A percentile compares a stretch with the other conserved stretches of the same genome.
phyloP scores from a whole-genome alignment of 2,113 vertebrate species.

The Pristiophorus japonicus region DNA sequence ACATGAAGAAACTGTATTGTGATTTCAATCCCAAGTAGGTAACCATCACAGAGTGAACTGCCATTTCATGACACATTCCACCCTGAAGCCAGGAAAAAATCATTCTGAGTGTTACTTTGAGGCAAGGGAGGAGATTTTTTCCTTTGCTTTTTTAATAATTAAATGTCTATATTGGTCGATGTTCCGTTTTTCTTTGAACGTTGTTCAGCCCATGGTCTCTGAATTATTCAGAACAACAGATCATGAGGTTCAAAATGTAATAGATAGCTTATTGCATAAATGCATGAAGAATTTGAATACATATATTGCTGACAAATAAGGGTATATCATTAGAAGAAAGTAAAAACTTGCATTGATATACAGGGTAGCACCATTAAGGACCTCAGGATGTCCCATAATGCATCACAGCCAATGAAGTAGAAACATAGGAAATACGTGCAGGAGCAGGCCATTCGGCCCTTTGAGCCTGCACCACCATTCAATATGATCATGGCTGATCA shows the following conservation, averaged over 20 bases:
- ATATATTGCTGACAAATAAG: not conserved
- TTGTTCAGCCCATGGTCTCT: no score
- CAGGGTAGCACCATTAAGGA: not conserved
- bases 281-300: not conserved
- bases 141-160: not conserved
- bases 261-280: not conserved
- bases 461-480: no score
- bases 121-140: not conserved
- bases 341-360: not conserved
- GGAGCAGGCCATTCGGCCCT: no score
- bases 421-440: no score
- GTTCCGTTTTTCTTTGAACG: no score
- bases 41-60: not conserved
- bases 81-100: not conserved
- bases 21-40: not conserved
- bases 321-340: not conserved
- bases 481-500: no score
- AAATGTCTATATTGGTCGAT: not conserved
- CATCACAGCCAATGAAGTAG: not conserved
- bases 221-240: no score
- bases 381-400: not conserved
- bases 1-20: not conserved
- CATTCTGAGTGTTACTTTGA: not conserved
- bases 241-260: not conserved
- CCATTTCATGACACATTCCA: not conserved